These are phyloP conservation scores for Cataglyphis albicans DNA, from an alignment of 2,888 invertebrate genomes.

Conservation along the genomic window DNA sequence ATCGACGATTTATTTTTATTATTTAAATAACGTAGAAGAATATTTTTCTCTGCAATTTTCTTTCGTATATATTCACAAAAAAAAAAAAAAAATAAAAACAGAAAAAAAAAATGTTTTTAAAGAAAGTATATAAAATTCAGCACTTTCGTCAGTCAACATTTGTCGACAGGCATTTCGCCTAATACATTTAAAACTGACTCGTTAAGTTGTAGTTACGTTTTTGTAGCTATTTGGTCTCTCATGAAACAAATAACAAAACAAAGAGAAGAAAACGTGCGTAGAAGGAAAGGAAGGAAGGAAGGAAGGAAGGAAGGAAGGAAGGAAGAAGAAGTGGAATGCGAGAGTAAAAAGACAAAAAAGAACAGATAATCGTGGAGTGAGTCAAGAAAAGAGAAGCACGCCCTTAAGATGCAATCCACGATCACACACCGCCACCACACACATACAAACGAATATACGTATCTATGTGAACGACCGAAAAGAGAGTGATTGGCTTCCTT, in stretches of 20 bases:
- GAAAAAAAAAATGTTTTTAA: neutral
- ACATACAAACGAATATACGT: constrained; percentile 1
- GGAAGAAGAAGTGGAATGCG: constrained; percentile 45
- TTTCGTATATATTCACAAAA: neutral
- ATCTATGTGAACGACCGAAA: constrained; percentile 49
- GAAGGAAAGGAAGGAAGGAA: constrained; percentile 44
- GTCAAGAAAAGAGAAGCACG: constrained; percentile 62
- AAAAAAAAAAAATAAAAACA: neutral
- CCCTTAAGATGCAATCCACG: constrained; percentile 63
- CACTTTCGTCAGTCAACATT: constrained; percentile 14
- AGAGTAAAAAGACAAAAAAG: constrained; percentile 60
- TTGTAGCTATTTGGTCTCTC: constrained; percentile 18
- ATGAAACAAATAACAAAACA: constrained; percentile 36
- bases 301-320: constrained; percentile 54
- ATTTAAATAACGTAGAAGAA: neutral
- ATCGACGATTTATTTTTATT: neutral
- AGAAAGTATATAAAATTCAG: neutral
- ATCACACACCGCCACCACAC: constrained; percentile 45
- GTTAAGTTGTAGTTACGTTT: constrained; percentile 2
- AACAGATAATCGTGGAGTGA: constrained; percentile 71
- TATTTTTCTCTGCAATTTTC: neutral
- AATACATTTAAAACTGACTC: constrained; percentile 30
- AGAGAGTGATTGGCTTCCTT: constrained; percentile 55
- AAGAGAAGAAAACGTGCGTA: constrained; percentile 16
- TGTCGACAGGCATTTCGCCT: constrained; percentile 15